Percentiles rank a stretch among this genome's conserved stretches.
phyloP scores from a whole-genome alignment of 1,140 invertebrate species.

The Cyrtorhinus lividipennis region DNA sequence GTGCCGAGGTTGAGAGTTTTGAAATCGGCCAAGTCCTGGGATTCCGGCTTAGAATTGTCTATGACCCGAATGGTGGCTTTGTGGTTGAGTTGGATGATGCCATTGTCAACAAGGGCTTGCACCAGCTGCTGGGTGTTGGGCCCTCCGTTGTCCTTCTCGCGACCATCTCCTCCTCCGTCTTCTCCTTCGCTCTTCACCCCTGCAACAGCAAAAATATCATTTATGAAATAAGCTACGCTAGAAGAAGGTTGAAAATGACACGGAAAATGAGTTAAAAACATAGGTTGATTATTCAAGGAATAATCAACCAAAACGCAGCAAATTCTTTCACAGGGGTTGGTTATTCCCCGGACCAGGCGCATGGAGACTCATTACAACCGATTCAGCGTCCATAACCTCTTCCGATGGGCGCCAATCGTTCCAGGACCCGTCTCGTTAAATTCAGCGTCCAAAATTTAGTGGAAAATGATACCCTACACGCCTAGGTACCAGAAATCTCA shows the following conservation, averaged over 20 bases:
- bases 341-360: too few species aligned
- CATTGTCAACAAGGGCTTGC: slow-evolving; percentile 22
- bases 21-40: slow-evolving; percentile 18
- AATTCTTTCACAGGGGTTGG: too few species aligned
- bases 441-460: too few species aligned
- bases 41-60: slow-evolving; percentile 18
- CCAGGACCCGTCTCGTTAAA: too few species aligned
- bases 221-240: not conserved
- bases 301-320: too few species aligned
- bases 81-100: slow-evolving; percentile 23
- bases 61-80: slow-evolving; percentile 22
- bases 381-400: too few species aligned
- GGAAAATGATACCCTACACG: too few species aligned
- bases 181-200: slow-evolving; percentile 17
- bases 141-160: slow-evolving; percentile 2
- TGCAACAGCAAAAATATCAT: slow-evolving; percentile 12
- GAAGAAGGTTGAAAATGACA: not conserved
- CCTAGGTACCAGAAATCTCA: too few species aligned
- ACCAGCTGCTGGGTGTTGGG: slow-evolving; percentile 21
- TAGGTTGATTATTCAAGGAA: too few species aligned
- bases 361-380: too few species aligned
- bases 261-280: not conserved
- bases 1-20: slow-evolving; percentile 22
- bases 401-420: too few species aligned
- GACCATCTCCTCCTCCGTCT: not conserved